Base-by-base conservation (phyloP, 2,113 vertebrate genomes). In the Rhinolophus sinicus region DNA sequence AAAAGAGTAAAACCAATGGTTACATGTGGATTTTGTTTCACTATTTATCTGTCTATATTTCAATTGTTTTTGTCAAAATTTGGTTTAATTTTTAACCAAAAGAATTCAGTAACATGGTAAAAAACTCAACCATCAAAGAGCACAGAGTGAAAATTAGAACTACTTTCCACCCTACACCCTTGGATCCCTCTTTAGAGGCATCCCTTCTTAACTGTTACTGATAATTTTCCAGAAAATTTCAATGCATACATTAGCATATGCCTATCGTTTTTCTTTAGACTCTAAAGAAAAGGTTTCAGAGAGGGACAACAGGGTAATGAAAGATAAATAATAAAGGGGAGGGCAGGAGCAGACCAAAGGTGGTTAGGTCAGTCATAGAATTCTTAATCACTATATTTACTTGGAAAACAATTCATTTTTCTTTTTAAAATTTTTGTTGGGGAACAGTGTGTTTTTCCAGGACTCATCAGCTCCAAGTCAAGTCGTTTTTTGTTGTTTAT, bases 381-480 rank as follows among this genome's bases (percentile, higher is more conserved):
- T 78, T 95, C 78, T 78, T 93, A 91, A 93, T 50, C 33, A 82
- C 14, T 95, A 2, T 35, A 88, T 90, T 96, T 89, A 6, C 30
- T 77, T 92, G 76, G 67, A n/a, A 92, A 90, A 75, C 30, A 65
- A 38, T 92, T 92, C 16, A 35, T 44, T 44, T 44, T 44, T 44
- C 5, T 44, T 44, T 44, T 44, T 44, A 5, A 44, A 44, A 44
- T 44, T 6, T 44, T 44, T 44, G 7, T 44, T 44, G 40, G 40
- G 40, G 40, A 44, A 44, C 40, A 44, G 40, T 44, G 40, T 52
- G 40, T 44, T 44, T 44, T 44, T 44, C 40, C 40, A 44, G 40
- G 6, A 44, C 40, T 44, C 6, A 44, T 44, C 40, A 44, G 40
- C 40, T 44, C 40, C 40, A 44, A 44, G 40, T 44, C 40, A 44